A percentile compares a stretch with the other conserved stretches of the same genome.
Conservation (phyloP, 2,888 invertebrate genomes). For the Dynastes hyllus region DNA sequence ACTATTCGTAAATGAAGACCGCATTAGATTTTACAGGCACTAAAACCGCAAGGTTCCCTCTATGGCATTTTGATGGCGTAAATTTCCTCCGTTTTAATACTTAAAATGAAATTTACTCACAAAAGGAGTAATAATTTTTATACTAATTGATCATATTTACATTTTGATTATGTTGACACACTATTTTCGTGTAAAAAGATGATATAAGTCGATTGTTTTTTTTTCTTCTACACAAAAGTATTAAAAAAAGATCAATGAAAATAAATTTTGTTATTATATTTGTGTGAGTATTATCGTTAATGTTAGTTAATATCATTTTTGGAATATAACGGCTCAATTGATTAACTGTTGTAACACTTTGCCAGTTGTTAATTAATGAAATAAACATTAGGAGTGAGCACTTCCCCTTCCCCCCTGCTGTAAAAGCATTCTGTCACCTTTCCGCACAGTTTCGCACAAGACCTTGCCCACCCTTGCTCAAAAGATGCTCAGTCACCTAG, state of each 20-base stretch:
- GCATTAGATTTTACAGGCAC: conserved; percentile 38
- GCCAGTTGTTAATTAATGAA: too few relatives aligned
- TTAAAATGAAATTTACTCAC: conserved; percentile 30
- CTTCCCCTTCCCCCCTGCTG: too few relatives aligned
- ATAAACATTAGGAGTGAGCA: too few relatives aligned
- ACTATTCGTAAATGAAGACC: conserved; percentile 43
- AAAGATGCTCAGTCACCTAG: too few relatives aligned
- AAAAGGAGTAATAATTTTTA: conserved; percentile 37
- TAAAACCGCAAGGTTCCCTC: conserved; percentile 27
- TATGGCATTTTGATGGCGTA: conserved; percentile 17
- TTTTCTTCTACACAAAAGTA: neutral
- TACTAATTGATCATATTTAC: conserved; percentile 32
- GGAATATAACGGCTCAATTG: too few relatives aligned
- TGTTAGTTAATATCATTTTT: too few relatives aligned
- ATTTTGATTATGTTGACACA: neutral
- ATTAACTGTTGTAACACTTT: too few relatives aligned
- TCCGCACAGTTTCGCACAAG: too few relatives aligned
- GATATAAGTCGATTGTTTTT: neutral
- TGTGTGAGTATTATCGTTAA: too few relatives aligned
- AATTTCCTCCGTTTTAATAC: conserved; percentile 21
- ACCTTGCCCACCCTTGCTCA: too few relatives aligned
- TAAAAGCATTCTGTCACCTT: too few relatives aligned
- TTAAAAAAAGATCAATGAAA: neutral
- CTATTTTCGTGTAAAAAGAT: neutral
- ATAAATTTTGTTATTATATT: neutral